Percentiles rank a stretch among this genome's conserved stretches.
Conservation (phyloP, 2,113 vertebrate genomes). For the Poecile atricapillus region DNA sequence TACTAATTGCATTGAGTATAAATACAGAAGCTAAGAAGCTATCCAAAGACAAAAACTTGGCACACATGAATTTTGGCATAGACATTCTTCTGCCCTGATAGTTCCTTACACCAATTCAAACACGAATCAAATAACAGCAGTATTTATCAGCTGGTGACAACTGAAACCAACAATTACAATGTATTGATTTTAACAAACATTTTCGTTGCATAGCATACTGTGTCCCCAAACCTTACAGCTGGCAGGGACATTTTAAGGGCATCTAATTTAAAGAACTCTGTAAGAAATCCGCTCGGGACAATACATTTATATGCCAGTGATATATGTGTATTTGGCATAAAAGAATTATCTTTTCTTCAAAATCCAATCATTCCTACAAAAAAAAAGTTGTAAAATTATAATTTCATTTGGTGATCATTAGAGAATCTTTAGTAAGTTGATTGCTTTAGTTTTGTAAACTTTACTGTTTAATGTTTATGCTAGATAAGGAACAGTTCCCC, state of each 20-base stretch:
- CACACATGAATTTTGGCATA: neutral
- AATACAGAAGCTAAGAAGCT: neutral
- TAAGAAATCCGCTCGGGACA: neutral
- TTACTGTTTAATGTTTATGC: neutral
- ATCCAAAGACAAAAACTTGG: neutral
- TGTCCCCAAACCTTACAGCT: neutral
- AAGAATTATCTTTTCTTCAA: neutral
- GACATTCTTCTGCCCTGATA: neutral
- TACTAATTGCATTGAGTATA: neutral
- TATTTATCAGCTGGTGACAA: neutral
- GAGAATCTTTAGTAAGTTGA: neutral
- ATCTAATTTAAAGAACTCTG: neutral
- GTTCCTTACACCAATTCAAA: neutral
- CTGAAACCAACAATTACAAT: neutral
- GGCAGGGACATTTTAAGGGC: neutral
- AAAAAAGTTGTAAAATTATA: neutral
- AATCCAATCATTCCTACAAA: neutral
- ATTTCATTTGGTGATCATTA: neutral
- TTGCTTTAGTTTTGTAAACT: neutral
- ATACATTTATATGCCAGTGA: neutral
- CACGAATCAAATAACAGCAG: neutral
- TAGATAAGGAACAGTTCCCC: neutral
- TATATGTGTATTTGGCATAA: neutral
- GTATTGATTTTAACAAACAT: neutral
- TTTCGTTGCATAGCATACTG: neutral